Evolutionary conservation across 2,113 vertebrate species (phyloP), one percentile per base, ranked within the genome.

Genomic region (Chlorodrepanis virens): DNA sequence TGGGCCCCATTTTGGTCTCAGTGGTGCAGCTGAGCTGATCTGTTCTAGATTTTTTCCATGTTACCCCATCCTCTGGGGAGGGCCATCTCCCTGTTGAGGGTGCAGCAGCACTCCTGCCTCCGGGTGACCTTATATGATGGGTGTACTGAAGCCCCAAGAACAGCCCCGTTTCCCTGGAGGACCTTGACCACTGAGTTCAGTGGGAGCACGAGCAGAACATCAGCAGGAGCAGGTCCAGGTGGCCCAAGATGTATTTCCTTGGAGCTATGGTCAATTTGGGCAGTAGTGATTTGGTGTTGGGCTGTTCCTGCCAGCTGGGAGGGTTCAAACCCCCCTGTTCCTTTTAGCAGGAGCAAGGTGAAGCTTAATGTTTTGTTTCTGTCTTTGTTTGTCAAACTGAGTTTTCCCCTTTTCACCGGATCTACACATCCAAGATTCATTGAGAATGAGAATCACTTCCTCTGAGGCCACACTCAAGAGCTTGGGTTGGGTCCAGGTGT

Each of bases 361-460:
- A 44, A 91, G 87, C 40, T 85, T 93, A 35, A 52, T 2, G 3
- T 95, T 94, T 76, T 67, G 25, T 91, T 87, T 91, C 67, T 88
- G 91, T 88, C 87, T 82, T 75, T 2, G 12, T 71, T 67, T 88
- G 90, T 69, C 91, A 77, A 87, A 83, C 49, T 60, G 83, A 76
- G 40, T 45, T 87, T 83, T 78, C 74, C 78, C 87, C 40, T 94
- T 89, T 96, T 93, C 56, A 24, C 81, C 35, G 82, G 76, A 94
- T 95, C 80, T 86, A 70, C 54, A 56, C 67, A 89, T 86, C 94
- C 87, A 82, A 72, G 77, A 95, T 96, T 93, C 93, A 72, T 60
- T 90, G 40, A 40, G 93, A 87, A 83, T 68, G 93, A 78, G 53
- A 90, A 75, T 91, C 21, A 8, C 71, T 97, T 97, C 87, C 74